Percentiles rank a stretch among this genome's conserved stretches.
Evolutionary conservation across 2,888 invertebrate species (phyloP).

Genomic region (Thera obeliscata): DNA sequence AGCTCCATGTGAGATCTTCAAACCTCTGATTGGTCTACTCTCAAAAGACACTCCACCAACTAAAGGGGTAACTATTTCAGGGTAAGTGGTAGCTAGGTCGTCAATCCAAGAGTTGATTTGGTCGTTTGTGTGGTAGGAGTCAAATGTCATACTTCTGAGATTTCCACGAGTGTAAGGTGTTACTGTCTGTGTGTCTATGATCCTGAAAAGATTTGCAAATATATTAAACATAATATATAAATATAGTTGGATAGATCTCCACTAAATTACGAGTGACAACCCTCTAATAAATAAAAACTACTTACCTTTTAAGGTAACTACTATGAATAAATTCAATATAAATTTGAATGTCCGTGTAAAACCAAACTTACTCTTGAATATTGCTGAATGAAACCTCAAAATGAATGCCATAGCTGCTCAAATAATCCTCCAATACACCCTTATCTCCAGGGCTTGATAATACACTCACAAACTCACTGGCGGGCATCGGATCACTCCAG

Average conservation of each 20-base stretch:
- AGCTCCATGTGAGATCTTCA: conserved; percentile 66
- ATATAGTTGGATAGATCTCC: no score
- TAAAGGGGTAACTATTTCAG: conserved; percentile 71
- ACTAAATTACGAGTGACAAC: no score
- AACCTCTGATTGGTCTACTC: conserved; percentile 70
- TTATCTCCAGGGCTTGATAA: conserved; percentile 72
- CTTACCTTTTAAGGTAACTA: no score
- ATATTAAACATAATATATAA: background rate
- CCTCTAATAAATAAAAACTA: no score
- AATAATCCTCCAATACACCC: conserved; percentile 59
- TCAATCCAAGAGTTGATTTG: conserved; percentile 86
- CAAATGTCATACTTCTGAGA: conserved; percentile 68
- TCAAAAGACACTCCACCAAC: conserved; percentile 69
- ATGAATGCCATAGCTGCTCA: conserved; percentile 64
- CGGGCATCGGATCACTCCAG: conserved; percentile 66
- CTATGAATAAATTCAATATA: no score
- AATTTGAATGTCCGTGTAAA: no score
- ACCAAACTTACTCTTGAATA: conserved; percentile 71
- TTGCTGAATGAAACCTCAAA: conserved; percentile 71
- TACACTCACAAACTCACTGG: conserved; percentile 65
- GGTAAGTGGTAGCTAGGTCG: conserved; percentile 70
- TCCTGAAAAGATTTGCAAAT: conserved; percentile 51
- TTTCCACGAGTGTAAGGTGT: conserved; percentile 48
- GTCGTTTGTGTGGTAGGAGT: conserved; percentile 83
- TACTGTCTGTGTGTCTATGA: conserved; percentile 73